A percentile compares a stretch with the other conserved stretches of the same genome.
Conservation (phyloP, 2,113 vertebrate species). For the Cettia cetti region DNA sequence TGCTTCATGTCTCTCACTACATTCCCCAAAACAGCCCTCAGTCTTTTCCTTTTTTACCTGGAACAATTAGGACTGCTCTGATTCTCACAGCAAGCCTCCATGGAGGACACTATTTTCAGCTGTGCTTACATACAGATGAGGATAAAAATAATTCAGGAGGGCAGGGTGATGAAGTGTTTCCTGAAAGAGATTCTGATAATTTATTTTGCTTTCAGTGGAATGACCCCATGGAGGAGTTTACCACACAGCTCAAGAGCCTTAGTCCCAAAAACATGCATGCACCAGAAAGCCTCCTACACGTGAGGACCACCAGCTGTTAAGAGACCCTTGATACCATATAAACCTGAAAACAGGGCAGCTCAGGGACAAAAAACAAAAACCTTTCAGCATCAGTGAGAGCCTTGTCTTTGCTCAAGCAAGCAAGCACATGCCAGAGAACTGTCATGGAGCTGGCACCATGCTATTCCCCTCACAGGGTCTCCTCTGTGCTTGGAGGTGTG, state of each 20-base stretch:
- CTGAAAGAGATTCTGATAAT: neutral
- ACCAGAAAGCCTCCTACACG: neutral
- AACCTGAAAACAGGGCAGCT: neutral
- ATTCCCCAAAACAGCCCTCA: neutral
- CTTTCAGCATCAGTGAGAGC: neutral
- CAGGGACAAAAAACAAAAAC: neutral
- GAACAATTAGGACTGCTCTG: neutral
- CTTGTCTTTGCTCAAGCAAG: neutral
- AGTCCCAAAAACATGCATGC: fast-evolving
- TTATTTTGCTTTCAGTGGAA: neutral
- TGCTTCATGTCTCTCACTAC: neutral
- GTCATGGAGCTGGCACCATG: neutral
- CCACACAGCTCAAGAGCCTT: neutral
- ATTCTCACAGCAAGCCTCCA: neutral
- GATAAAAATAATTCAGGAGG: neutral
- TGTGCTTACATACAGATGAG: neutral
- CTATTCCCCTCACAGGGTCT: neutral
- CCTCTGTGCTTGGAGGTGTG: neutral
- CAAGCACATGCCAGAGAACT: fast-evolving
- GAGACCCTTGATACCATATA: neutral
- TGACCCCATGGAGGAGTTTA: neutral
- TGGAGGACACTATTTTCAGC: neutral
- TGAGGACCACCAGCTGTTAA: neutral
- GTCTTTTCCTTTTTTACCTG: neutral
- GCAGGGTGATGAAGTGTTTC: neutral